Evolutionary conservation across 1,140 invertebrate genomes (phyloP), one percentile per base, ranked within the genome.

Genomic region (Drosophila aff.): DNA sequence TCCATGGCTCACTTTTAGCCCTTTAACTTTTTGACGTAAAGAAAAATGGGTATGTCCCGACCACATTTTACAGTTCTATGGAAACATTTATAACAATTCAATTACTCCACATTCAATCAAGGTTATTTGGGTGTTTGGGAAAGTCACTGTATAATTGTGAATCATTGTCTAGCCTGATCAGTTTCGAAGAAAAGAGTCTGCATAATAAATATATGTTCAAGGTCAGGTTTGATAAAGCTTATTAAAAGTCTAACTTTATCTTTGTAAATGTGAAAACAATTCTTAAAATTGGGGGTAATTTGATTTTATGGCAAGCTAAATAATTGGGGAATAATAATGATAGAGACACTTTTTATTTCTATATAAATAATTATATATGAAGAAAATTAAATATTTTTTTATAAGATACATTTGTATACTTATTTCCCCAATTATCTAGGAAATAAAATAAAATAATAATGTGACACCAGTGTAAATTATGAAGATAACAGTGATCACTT

Each of bases 11-110:
- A 13, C 16, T 41, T 58, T 18, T 18, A 21, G 11, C 6, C 31
- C 18, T 5, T 36, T 15, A 53, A 11, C 6, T 21, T 53, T 31
- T 64, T 43, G 36, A 64, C 62, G 62, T 60, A 60, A 10, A n/a
- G 16, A 21, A 16, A 64, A 60, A 41, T 64, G 62, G 62, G 62
- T n/a, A 61, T 33, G 62, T 33, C 55, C 2, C 10, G 18, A n/a
- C 7, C 1, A 31, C 8, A 33, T 43, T 65, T 65, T 61, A 65
- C 31, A 7, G 55, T 61, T 65, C 38, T 33, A 33, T 21, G 62
- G 38, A 65, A 65, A 65, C 13, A 33, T 65, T 60, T 43, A 60
- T 60, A 36, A 64, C 40, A 60, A 23, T 31, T 33, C 15, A 31
- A 36, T 50, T 9, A 23, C 3, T 23, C 23, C 23, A 23, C 23